Base-by-base conservation (phyloP, 2,888 invertebrate species). In the Sericinus montela region DNA sequence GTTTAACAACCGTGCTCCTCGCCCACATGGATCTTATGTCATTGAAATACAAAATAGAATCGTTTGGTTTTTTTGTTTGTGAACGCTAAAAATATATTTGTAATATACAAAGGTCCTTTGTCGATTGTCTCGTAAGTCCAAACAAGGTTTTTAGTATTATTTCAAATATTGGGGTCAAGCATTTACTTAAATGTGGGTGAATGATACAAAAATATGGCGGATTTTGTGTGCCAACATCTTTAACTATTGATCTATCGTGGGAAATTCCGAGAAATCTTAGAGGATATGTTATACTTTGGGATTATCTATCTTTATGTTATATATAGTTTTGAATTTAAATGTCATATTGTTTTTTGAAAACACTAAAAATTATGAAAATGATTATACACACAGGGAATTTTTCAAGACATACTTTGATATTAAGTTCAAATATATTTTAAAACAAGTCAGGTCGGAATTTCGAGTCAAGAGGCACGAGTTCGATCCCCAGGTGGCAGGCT, bases 71-170 rank as follows among this genome's bases (percentile, higher is more conserved):
- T 10, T 5, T 6, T 40, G 38, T 52, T 23, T n/a, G 23, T 28
- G 39, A 19, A 15, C 29, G 47, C n/a, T 53, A 34, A 43, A 11
- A 13, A 51, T 59, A 50, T 14, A 39, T 62, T 19, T 59, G 64
- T 74, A 67, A 63, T 68, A 48, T 53, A 53, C 34, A 60, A 63
- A 57, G 55, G 53, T 64, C 57, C 54, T 58, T 59, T 62, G 57
- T 54, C 28, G 23, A 59, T 59, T 60, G 52, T 56, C 47, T 62
- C 62, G 53, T 66, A 53, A 71, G 79, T 78, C 75, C 64, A 83
- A 83, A 80, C 77, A 83, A 57, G 67, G 65, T 69, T 66, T 57
- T 55, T 57, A 59, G 65, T 67, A 72, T 75, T 77, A 74, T 77
- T 74, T 78, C 69, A 65, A 63, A 58, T 55, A 60, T 63, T 69